phyloP scores from a whole-genome alignment of 2,888 invertebrate genomes.

The Pheosia gnoma region DNA sequence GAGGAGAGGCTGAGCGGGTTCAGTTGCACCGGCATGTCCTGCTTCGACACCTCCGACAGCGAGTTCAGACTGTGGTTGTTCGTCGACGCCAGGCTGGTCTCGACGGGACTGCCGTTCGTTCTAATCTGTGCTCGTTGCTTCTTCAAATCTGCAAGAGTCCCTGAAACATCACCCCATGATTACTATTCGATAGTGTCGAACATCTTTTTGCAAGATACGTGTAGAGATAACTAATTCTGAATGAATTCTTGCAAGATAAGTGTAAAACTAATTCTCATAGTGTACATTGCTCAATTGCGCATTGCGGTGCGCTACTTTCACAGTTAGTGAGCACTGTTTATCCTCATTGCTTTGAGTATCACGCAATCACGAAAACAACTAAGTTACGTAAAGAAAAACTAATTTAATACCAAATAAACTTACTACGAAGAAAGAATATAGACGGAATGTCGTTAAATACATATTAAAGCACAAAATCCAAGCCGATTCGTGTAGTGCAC shows the following conservation, averaged over 20 bases:
- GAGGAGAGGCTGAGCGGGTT: slow-evolving; percentile 75
- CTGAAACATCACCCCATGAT: slow-evolving; percentile 60
- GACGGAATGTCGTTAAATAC: too few species aligned
- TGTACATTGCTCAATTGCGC: slow-evolving; percentile 42
- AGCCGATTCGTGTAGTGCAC: too few species aligned
- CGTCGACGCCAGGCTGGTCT: slow-evolving; percentile 70
- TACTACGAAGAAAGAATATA: too few species aligned
- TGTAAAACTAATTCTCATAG: slow-evolving; percentile 23
- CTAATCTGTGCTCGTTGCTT: slow-evolving; percentile 94
- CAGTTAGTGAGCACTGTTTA: slow-evolving; percentile 47
- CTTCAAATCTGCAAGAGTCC: slow-evolving; percentile 96
- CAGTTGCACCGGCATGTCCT: slow-evolving; percentile 74
- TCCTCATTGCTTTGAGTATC: slow-evolving; percentile 37
- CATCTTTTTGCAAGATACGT: too few species aligned
- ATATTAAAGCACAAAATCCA: too few species aligned
- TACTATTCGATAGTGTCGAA: slow-evolving; percentile 14
- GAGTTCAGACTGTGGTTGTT: slow-evolving; percentile 77
- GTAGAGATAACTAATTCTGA: slow-evolving; percentile 13
- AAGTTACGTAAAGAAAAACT: neutral
- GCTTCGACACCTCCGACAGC: slow-evolving; percentile 67
- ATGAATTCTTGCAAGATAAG: too few species aligned
- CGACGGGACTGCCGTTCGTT: slow-evolving; percentile 84
- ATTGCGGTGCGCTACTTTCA: slow-evolving; percentile 50
- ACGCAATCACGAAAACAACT: neutral
- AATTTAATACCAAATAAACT: too few species aligned